Percentiles rank a stretch among this genome's conserved stretches.
These are phyloP conservation scores for Drosophila bocqueti DNA, from an alignment of 1,140 invertebrate species.

Conservation along the genomic window DNA sequence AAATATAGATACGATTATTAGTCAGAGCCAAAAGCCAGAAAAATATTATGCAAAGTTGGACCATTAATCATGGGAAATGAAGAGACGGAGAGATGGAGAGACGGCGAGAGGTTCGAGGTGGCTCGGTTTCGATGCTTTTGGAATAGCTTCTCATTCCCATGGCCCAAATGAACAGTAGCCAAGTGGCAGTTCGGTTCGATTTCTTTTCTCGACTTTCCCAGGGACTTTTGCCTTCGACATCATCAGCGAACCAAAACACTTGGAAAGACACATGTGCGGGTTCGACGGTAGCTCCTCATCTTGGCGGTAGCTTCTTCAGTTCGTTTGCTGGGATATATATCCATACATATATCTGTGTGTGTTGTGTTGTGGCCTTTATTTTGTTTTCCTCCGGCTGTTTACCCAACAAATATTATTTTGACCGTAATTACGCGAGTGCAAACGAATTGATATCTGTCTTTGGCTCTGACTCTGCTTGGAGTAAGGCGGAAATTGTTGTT, in stretches of 20 bases:
- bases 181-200: slow-evolving; percentile 41
- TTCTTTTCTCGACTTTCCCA: slow-evolving; percentile 34
- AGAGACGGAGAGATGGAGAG: neutral
- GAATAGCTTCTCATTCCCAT: slow-evolving; percentile 73
- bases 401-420: slow-evolving; percentile 84
- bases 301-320: slow-evolving; percentile 38
- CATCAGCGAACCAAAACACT: slow-evolving; percentile 48
- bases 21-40: slow-evolving; percentile 40
- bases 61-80: slow-evolving; percentile 45
- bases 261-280: slow-evolving; percentile 32
- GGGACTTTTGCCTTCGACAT: slow-evolving; percentile 3
- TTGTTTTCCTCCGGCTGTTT: slow-evolving; percentile 82
- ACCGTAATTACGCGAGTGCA: slow-evolving; percentile 77
- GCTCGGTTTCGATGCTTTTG: neutral
- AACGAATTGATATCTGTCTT: slow-evolving; percentile 13
- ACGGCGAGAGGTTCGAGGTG: neutral
- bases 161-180: slow-evolving; percentile 78
- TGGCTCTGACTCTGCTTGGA: neutral
- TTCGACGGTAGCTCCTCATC: slow-evolving; percentile 38
- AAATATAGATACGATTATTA: slow-evolving; percentile 38
- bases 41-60: slow-evolving; percentile 41
- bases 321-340: slow-evolving; percentile 5
- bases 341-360: neutral
- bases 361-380: slow-evolving; percentile 36
- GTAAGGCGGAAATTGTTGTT: slow-evolving; percentile 2